Conservation (phyloP, 2,797 vertebrate genomes). For the Serranus cabrilla region DNA sequence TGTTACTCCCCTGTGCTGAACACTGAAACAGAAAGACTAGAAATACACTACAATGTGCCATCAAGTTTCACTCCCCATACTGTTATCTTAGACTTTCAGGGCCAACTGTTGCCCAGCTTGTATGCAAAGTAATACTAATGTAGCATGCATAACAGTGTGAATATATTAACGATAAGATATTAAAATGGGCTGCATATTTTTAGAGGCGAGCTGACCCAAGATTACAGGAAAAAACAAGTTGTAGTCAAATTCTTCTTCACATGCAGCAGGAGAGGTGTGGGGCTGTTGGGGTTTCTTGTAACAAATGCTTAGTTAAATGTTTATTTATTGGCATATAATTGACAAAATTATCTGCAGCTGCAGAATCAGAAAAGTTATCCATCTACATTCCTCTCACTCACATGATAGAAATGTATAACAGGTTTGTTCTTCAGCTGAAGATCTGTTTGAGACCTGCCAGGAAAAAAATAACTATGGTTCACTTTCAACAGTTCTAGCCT, state of each 20-base stretch:
- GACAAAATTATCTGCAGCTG: background rate
- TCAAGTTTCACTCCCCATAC: background rate
- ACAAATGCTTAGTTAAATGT: background rate
- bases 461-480: too few species aligned
- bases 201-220: background rate
- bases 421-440: too few species aligned
- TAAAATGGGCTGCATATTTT: background rate
- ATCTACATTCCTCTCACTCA: slow-evolving; percentile 1
- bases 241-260: background rate
- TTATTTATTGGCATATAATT: background rate
- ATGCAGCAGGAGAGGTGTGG: background rate
- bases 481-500: too few species aligned
- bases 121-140: background rate
- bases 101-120: background rate
- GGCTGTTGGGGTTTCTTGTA: background rate
- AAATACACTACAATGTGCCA: background rate
- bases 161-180: background rate
- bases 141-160: background rate
- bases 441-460: too few species aligned
- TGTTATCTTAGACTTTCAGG: background rate
- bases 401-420: background rate
- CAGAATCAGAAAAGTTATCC: slow-evolving; percentile 1
- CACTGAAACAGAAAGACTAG: background rate
- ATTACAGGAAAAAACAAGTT: background rate
- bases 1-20: background rate